Base-by-base conservation (phyloP, 2,888 invertebrate genomes). In the Cylindroiulus punctatus region DNA sequence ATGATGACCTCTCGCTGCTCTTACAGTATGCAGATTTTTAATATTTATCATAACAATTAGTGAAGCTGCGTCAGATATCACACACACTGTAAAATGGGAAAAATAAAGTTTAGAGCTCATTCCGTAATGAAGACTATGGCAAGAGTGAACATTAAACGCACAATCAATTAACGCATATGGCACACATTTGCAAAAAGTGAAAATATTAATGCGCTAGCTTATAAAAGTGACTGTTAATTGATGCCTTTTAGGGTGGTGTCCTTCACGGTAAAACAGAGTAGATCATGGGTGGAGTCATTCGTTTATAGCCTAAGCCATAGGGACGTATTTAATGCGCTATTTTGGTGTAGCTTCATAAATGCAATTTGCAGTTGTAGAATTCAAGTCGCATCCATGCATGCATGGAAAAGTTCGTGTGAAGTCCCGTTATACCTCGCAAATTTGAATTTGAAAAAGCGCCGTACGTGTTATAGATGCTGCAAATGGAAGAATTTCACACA, bases 201-300 rank as follows among this genome's bases (percentile, higher is more conserved):
- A 65, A 65, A 65, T 65, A 65, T 65, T 65, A 65, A 65, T 65
- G 22, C 65, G 26, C 12, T 26, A 1, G 65, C n/a, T 65, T 65
- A 65, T 65, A 65, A 65, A 65, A 65, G 65, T 65, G 26, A 12
- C 26, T n/a, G 26, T 65, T 57, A 57, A 57, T 57, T 57, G 57
- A 57, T 57, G 57, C 57, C 57, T 57, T 65, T 65, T 12, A 65
- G 65, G 65, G 65, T 65, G 65, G 65, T 65, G 65, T 10, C 65
- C 65, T 65, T 65, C 65, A 26, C 8, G 26, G 65, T 26, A 65
- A 65, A 65, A 26, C 65, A 26, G 22, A 26, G n/a, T 65, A 26
- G 22, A 65, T 26, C 26, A 65, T 65, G 65, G 65, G 65, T 65
- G 65, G 65, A 65, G 65, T 65, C 65, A n/a, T 65, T 26, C 65